Evolutionary conservation across 2,113 vertebrate species (phyloP).

Genomic region (Hiodon alosoides): DNA sequence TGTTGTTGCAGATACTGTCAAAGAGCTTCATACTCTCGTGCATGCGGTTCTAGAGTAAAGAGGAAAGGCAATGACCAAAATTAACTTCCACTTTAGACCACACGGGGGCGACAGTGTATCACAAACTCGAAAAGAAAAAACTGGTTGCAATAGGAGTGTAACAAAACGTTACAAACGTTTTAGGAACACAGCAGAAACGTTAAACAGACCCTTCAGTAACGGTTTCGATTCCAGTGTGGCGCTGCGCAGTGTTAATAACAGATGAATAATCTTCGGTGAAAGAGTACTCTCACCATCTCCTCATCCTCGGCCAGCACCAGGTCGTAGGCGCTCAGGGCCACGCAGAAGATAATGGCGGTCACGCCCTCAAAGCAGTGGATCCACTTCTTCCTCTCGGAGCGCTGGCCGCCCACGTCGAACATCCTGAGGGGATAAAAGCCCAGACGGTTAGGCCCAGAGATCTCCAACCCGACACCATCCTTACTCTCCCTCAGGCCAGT

Average conservation of each 20-base stretch:
- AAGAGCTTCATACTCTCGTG: slow-evolving; percentile 99
- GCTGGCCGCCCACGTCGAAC: slow-evolving; percentile 90
- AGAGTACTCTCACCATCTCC: slow-evolving; percentile 82
- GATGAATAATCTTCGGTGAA: neutral
- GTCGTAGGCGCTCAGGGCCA: slow-evolving; percentile 95
- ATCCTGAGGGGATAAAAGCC: slow-evolving; percentile 65
- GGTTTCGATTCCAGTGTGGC: neutral
- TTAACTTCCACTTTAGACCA: neutral
- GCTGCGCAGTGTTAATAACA: neutral
- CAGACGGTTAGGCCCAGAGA: too few species aligned
- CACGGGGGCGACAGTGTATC: neutral
- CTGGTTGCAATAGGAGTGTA: too few species aligned
- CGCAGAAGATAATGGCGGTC: slow-evolving; percentile 97
- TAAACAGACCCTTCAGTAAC: neutral
- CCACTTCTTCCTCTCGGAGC: slow-evolving; percentile 91
- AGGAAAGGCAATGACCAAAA: neutral
- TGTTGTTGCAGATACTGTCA: slow-evolving; percentile 99
- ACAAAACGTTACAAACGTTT: too few species aligned
- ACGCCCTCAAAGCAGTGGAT: slow-evolving; percentile 98
- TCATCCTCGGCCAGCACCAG: slow-evolving; percentile 95
- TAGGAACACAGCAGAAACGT: neutral
- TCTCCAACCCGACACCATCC: too few species aligned
- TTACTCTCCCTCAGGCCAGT: too few species aligned
- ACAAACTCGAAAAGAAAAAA: neutral
- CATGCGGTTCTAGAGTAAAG: slow-evolving; percentile 83